Conservation (phyloP, 1,140 invertebrate species). For the Drosophila oshimai region DNA sequence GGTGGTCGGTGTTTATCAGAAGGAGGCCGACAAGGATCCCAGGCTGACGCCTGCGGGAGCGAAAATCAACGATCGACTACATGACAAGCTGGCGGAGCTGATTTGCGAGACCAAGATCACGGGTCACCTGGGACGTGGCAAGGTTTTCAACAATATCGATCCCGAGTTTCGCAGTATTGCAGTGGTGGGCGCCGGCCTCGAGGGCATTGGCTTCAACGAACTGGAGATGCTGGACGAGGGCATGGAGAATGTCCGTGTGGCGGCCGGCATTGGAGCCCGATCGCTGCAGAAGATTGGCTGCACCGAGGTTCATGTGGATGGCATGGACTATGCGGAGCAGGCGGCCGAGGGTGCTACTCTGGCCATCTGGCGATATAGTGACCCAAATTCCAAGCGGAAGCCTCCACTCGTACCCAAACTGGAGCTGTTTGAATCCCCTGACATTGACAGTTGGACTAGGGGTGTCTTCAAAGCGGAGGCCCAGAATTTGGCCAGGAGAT, state of each 20-base stretch:
- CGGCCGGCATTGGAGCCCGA: constrained; percentile 84
- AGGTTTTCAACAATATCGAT: constrained; percentile 86
- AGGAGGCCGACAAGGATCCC: constrained; percentile 56
- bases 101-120: constrained; percentile 57
- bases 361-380: constrained; percentile 86
- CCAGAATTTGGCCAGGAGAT: constrained; percentile 91
- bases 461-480: constrained; percentile 90
- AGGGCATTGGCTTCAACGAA: constrained; percentile 86
- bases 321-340: constrained; percentile 88
- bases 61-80: constrained; percentile 64
- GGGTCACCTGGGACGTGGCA: constrained; percentile 83
- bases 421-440: constrained; percentile 79
- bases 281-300: constrained; percentile 84
- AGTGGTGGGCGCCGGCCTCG: constrained; percentile 87
- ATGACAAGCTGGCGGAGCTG: constrained; percentile 52
- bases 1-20: constrained; percentile 71
- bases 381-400: constrained; percentile 84
- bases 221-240: constrained; percentile 88
- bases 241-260: constrained; percentile 82
- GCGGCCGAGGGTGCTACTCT: constrained; percentile 81
- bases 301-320: constrained; percentile 85
- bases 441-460: constrained; percentile 86
- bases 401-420: constrained; percentile 83
- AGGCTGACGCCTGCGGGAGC: constrained; percentile 55
- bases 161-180: constrained; percentile 85